These are phyloP conservation scores for Brachyalestes nurse DNA, from an alignment of 2,797 vertebrate genomes.

Conservation along the genomic window DNA sequence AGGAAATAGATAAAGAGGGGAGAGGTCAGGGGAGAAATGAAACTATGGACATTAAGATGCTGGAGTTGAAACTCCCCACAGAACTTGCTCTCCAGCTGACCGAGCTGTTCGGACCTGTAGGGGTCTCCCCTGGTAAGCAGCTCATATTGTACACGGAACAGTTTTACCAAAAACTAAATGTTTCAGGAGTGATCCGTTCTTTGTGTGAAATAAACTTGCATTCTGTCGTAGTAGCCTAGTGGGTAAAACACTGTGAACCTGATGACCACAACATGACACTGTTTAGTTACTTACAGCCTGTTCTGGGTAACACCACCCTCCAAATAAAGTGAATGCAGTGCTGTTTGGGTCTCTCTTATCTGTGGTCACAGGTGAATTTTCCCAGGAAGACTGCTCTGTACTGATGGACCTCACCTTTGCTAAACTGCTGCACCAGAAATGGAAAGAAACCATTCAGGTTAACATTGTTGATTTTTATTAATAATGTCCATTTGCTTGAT, in stretches of 20 bases:
- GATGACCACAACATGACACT: too few species aligned
- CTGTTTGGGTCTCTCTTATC: not conserved
- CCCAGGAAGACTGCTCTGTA: conserved; percentile 88
- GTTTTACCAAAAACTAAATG: too few species aligned
- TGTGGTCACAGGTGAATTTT: conserved; percentile 76
- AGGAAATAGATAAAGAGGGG: conserved; percentile 51
- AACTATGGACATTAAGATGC: conserved; percentile 84
- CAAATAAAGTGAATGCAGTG: too few species aligned
- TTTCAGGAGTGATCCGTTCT: too few species aligned
- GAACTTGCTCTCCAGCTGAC: conserved; percentile 92
- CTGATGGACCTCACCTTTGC: conserved; percentile 93
- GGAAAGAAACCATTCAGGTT: conserved; percentile 96
- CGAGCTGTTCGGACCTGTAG: conserved; percentile 97
- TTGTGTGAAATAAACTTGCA: too few species aligned
- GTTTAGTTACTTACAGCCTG: too few species aligned
- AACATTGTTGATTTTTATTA: conserved; percentile 53
- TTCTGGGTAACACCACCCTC: too few species aligned
- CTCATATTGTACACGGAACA: not conserved
- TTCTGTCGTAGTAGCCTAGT: too few species aligned
- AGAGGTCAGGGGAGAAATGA: conserved; percentile 32
- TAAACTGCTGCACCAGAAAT: conserved; percentile 93
- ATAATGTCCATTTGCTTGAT: too few species aligned
- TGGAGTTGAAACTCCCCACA: conserved; percentile 90
- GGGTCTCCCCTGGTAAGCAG: conserved; percentile 89
- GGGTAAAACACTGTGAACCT: too few species aligned